These are phyloP conservation scores for Coturnix japonica DNA, from an alignment of 2,113 vertebrate species.

Conservation along the genomic window DNA sequence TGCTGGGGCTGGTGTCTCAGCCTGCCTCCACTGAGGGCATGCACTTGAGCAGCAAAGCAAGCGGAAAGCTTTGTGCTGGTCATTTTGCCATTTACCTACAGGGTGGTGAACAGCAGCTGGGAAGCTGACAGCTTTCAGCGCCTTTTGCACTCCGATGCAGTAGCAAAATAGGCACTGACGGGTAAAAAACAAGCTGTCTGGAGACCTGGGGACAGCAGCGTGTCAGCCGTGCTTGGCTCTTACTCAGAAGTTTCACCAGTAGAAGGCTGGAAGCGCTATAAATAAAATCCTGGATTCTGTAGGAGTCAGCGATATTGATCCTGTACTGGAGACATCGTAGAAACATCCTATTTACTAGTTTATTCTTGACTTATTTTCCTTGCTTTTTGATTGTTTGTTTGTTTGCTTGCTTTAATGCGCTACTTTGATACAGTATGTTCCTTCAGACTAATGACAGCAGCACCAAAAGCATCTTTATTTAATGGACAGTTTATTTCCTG, in stretches of 20 bases:
- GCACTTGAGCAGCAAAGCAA: background rate
- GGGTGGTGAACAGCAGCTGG: background rate
- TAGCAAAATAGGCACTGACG: background rate
- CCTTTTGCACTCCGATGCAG: rapidly evolving
- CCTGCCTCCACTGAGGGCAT: background rate
- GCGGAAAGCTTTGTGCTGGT: background rate
- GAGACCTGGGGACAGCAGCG: background rate
- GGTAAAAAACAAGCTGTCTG: background rate
- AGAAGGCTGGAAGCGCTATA: conserved; percentile 19
- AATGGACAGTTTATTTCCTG: background rate
- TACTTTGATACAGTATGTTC: background rate
- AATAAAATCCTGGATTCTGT: conserved; percentile 21
- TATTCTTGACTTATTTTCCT: background rate
- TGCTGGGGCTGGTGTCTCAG: background rate
- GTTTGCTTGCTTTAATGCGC: background rate
- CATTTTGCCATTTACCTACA: background rate
- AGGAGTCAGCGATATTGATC: conserved; percentile 44
- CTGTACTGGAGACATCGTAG: background rate
- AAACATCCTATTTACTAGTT: conserved; percentile 54
- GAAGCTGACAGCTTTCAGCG: background rate
- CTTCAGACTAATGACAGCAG: background rate
- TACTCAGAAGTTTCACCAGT: background rate
- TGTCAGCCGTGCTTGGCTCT: background rate
- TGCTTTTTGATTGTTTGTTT: background rate
- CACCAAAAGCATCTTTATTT: background rate